Percentiles rank a stretch among this genome's conserved stretches.
Conservation (phyloP, 1,140 invertebrate genomes). For the Limonius californicus region DNA sequence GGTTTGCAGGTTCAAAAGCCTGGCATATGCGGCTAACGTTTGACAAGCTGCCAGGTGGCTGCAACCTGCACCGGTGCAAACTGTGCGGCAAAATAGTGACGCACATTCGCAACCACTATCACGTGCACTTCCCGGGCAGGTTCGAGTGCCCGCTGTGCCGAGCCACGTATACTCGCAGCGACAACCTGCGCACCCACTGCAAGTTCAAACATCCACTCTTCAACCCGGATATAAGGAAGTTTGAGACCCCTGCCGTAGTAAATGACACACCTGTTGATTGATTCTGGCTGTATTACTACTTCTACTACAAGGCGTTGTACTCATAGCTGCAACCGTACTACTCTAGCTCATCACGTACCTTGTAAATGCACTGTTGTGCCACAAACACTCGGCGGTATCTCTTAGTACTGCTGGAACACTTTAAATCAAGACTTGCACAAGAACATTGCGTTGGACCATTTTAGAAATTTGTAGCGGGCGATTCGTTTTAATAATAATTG, state of each 20-base stretch:
- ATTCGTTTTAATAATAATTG: background rate
- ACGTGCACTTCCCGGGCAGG: slow-evolving; percentile 83
- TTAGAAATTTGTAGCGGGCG: background rate
- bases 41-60: slow-evolving; percentile 81
- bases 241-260: slow-evolving; percentile 53
- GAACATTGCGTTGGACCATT: slow-evolving; percentile 5
- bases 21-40: slow-evolving; percentile 89
- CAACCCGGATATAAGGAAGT: slow-evolving; percentile 76
- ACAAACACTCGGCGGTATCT: background rate
- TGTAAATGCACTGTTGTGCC: slow-evolving; percentile 4
- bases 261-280: slow-evolving; percentile 47
- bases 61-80: slow-evolving; percentile 86
- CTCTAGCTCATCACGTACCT: slow-evolving; percentile 3
- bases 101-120: slow-evolving; percentile 86
- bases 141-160: slow-evolving; percentile 84
- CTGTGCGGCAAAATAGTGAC: slow-evolving; percentile 87
- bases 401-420: background rate
- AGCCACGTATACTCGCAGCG: slow-evolving; percentile 81
- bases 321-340: slow-evolving; percentile 8
- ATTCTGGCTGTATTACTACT: slow-evolving; percentile 41
- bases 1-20: slow-evolving; percentile 82
- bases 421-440: background rate
- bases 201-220: slow-evolving; percentile 82
- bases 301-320: slow-evolving; percentile 19
- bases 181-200: slow-evolving; percentile 83